Conservation (phyloP, 2,113 vertebrate species). For the Cercopithecus mona region DNA sequence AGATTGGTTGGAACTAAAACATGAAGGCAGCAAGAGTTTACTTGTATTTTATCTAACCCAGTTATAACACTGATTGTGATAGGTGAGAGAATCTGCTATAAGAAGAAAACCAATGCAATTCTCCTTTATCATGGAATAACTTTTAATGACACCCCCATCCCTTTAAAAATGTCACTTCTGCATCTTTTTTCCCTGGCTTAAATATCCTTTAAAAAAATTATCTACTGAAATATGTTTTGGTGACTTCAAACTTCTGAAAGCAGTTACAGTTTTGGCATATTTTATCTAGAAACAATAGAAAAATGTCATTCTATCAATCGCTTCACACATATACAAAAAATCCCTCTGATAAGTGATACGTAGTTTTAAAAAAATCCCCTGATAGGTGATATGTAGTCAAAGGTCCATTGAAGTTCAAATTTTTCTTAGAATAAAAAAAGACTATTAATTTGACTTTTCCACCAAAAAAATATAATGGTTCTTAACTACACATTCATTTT, state of each 20-base stretch:
- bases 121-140: background rate
- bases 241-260: conserved; percentile 50
- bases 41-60: background rate
- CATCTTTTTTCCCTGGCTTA: background rate
- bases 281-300: conserved; percentile 30
- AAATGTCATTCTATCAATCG: conserved; percentile 38
- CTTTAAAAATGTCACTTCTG: background rate
- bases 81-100: background rate
- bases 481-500: background rate
- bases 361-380: background rate
- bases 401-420: background rate
- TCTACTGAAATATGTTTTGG: background rate
- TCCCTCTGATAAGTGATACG: background rate
- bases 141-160: background rate
- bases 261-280: background rate
- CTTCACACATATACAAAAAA: background rate
- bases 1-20: background rate
- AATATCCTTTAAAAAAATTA: background rate
- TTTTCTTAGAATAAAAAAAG: conserved; percentile 24
- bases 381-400: background rate
- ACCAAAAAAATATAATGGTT: background rate
- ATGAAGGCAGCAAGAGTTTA: conserved; percentile 29
- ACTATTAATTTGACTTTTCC: background rate
- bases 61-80: background rate
- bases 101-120: background rate